A percentile compares a stretch with the other conserved stretches of the same genome.
Evolutionary conservation across 1,140 invertebrate genomes (phyloP).

Genomic region (Charaxes varanes): DNA sequence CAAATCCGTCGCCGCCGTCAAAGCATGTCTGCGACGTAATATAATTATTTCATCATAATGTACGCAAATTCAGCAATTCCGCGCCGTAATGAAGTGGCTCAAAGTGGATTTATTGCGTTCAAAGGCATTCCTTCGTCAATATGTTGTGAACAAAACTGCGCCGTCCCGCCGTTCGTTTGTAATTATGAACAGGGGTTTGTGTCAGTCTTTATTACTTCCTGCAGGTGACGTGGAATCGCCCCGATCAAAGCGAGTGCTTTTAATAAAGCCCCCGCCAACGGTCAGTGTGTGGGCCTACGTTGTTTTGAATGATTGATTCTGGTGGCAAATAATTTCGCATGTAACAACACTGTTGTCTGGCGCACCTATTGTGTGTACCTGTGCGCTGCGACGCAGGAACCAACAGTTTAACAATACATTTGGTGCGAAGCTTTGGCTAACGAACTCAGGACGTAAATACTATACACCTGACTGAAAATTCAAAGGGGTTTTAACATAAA

Average conservation of each 20-base stretch:
- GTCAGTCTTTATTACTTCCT: conserved; percentile 54
- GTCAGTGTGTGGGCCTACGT: too few relatives aligned
- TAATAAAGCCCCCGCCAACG: conserved; percentile 57
- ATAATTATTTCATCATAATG: conserved; percentile 38
- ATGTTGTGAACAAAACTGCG: conserved; percentile 48
- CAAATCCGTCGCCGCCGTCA: conserved; percentile 2
- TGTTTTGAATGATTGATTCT: too few relatives aligned
- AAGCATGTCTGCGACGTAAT: conserved; percentile 10
- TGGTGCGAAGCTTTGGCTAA: too few relatives aligned
- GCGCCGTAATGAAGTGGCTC: conserved; percentile 49
- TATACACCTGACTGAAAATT: too few relatives aligned
- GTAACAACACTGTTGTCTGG: too few relatives aligned
- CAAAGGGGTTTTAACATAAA: too few relatives aligned
- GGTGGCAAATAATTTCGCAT: too few relatives aligned
- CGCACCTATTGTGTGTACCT: too few relatives aligned
- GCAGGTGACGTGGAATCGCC: conserved; percentile 59
- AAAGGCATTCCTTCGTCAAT: conserved; percentile 62
- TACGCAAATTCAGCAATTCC: conserved; percentile 35
- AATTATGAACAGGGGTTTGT: conserved; percentile 59
- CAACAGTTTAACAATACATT: too few relatives aligned
- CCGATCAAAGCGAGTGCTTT: conserved; percentile 68
- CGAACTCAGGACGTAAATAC: too few relatives aligned
- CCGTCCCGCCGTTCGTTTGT: conserved; percentile 30
- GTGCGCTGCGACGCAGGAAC: too few relatives aligned
- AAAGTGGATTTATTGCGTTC: conserved; percentile 49